Evolutionary conservation across 1,140 invertebrate species (phyloP), one percentile per base, ranked within the genome.

Genomic region (Anagrus nilaparvatae): DNA sequence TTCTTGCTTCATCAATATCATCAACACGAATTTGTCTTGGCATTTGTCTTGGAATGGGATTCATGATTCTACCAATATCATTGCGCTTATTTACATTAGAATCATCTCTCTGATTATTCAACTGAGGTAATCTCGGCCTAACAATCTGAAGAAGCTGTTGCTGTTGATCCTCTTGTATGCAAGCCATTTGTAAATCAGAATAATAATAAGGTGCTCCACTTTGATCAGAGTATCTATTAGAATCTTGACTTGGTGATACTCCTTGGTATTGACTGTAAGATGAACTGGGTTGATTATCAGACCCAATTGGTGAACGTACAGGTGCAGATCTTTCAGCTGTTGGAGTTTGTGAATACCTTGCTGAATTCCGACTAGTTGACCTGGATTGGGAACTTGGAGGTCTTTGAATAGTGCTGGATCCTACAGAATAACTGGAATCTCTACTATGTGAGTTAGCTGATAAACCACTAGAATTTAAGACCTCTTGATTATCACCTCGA

Each of bases 191-290:
- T n/a, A 88, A 63, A 61, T 91, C 87, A 0, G 86, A 88, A 62
- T 89, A 89, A 55, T 91, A 90, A 56, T 90, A 88, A 1, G 86
- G 86, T 12, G 84, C 84, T 12, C 65, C 64, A 3, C 56, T 48
- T 23, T 59, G 55, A 17, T 66, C 55, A 13, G 46, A 43, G 41
- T 50, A 53, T 18, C 54, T 50, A 36, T 42, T 53, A 10, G 54
- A 61, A 25, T 65, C 56, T 28, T 60, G 59, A 32, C 58, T 64
- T n/a, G n/a, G n/a, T n/a, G n/a, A n/a, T n/a, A n/a, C n/a, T n/a
- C n/a, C n/a, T n/a, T n/a, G n/a, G n/a, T n/a, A n/a, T n/a, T n/a
- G n/a, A n/a, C n/a, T n/a, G n/a, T n/a, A n/a, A 8, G 61, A 58
- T 2, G 56, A 58, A 6, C 60, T 58, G 42, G 54, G 52, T 20